Percentiles rank a stretch among this genome's conserved stretches.
Evolutionary conservation across 2,888 invertebrate species (phyloP).

Genomic region (Coleophora deauratella): DNA sequence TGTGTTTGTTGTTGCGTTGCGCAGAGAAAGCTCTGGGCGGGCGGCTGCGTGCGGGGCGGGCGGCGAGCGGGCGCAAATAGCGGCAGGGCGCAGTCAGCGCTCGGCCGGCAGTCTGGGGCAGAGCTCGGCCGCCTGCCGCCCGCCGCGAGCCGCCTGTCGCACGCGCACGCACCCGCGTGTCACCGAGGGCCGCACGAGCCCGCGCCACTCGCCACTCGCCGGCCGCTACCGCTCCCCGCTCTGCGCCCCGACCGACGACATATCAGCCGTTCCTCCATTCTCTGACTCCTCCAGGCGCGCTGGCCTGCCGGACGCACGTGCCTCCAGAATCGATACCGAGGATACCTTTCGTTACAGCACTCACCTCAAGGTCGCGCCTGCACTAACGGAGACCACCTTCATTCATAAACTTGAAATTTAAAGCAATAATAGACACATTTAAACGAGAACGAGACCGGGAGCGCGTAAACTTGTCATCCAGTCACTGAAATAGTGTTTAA

Average conservation of each 20-base stretch:
- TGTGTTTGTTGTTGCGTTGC: slow-evolving; percentile 54
- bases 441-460: not conserved
- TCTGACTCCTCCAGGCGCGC: slow-evolving; percentile 5
- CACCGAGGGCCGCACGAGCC: slow-evolving; percentile 6
- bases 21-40: slow-evolving; percentile 64
- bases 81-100: slow-evolving; percentile 54
- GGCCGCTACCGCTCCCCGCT: slow-evolving; percentile 1
- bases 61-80: slow-evolving; percentile 60
- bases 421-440: slow-evolving; percentile 3
- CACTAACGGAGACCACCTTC: slow-evolving; percentile 49
- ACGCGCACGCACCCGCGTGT: slow-evolving; percentile 31
- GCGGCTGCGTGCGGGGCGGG: slow-evolving; percentile 45
- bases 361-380: slow-evolving; percentile 48
- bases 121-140: slow-evolving; percentile 7
- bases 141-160: slow-evolving; percentile 18
- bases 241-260: not conserved
- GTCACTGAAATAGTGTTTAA: not conserved
- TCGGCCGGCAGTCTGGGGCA: slow-evolving; percentile 28
- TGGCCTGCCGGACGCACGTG: slow-evolving; percentile 22
- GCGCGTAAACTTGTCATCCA: slow-evolving; percentile 1
- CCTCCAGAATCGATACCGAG: slow-evolving; percentile 37
- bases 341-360: slow-evolving; percentile 28
- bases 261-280: not conserved
- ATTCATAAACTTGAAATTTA: slow-evolving; percentile 30
- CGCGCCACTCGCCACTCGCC: not conserved